Conservation (phyloP, 2,797 vertebrate genomes). For the Ceryle rudis region DNA sequence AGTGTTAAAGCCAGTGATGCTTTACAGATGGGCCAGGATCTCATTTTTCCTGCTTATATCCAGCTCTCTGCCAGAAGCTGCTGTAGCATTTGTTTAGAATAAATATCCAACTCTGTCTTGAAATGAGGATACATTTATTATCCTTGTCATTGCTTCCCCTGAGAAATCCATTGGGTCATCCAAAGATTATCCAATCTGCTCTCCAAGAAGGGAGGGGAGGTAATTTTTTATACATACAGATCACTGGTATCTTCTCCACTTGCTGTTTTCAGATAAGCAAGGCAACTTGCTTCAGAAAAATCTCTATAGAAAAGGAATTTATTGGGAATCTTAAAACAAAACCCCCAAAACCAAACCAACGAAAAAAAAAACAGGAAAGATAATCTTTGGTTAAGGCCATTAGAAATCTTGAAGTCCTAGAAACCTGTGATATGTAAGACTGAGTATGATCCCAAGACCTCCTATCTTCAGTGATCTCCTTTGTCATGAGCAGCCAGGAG, state of each 20-base stretch:
- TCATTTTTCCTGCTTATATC: background rate
- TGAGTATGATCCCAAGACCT: background rate
- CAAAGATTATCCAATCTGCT: constrained; percentile 34
- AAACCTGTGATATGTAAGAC: background rate
- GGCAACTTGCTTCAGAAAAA: background rate
- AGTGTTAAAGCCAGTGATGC: background rate
- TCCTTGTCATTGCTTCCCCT: constrained; percentile 27
- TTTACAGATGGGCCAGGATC: background rate
- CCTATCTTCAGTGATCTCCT: background rate
- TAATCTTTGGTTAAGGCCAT: background rate
- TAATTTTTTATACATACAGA: background rate
- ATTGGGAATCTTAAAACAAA: background rate
- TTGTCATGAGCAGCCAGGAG: background rate
- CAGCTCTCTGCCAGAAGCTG: constrained; percentile 38
- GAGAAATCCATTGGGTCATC: constrained; percentile 29
- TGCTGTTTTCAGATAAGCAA: background rate
- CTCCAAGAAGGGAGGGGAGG: background rate
- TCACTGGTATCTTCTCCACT: background rate
- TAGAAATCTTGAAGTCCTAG: background rate
- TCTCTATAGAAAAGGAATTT: background rate
- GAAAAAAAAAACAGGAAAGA: background rate
- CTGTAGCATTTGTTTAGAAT: constrained; percentile 32
- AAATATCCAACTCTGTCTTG: background rate
- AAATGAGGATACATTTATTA: constrained; percentile 14
- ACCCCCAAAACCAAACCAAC: background rate